Base-by-base conservation (phyloP, 2,888 invertebrate species). In the Galeruca laticollis region DNA sequence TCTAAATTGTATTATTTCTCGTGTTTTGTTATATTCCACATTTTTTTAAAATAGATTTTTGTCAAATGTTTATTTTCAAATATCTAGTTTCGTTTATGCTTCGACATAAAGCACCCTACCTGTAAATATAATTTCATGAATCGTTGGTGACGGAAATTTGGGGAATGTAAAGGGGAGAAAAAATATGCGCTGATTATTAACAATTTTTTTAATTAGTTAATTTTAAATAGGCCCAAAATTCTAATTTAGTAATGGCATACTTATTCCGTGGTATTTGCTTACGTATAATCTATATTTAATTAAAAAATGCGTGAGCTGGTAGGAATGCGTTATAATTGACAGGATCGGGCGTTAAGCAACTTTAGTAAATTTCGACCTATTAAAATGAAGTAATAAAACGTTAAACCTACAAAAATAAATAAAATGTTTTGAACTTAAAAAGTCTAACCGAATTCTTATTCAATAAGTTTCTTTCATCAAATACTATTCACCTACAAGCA, bases 271-370 rank as follows among this genome's bases (percentile, higher is more conserved):
- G 21, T 21, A 51, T 51, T 51, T 51, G 18, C 51, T 21, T 51
- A n/a, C 15, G 8, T 33, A 31, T 35, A 57, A 57, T 35, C 56
- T 10, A 35, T 18, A 57, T 18, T 57, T 57, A 57, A 57, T 57
- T 35, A 57, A 57, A n/a, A 57, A 57, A 57, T 57, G 35, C 31
- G 31, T 54, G 18, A 54, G 5, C 11, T 51, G 51, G n/a, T 47
- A 47, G 18, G 15, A 54, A 54, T 26, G 54, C 31, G 13, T 54
- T 31, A 31, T 15, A 54, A 31, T 47, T 54, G 13, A 15, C 13
- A 54, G 31, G 31, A 54, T 11, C 13, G 31, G 6, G 13, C n/a
- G 43, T 43, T 1, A 26, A 4, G 26, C 1, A 26, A 5, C 5
- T 26, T 5, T 4, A 26, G 5, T 26, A 26, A 4, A 26, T 26